Evolutionary conservation across 2,113 vertebrate species (phyloP).

Genomic region (Thryonomys swinderianus): DNA sequence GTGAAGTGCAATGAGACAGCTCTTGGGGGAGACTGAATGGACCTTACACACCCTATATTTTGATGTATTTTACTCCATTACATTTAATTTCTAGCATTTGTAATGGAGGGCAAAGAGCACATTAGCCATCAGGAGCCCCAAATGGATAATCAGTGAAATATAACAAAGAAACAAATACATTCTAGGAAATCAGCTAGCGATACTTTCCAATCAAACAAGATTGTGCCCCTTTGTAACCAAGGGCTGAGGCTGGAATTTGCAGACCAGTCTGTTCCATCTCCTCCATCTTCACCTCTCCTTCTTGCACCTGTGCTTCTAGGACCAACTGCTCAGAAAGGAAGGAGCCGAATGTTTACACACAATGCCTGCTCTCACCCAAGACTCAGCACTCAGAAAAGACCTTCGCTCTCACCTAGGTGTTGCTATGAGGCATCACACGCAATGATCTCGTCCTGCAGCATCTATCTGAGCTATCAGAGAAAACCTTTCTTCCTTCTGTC

Average conservation of each 20-base stretch:
- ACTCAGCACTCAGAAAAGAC: too few relatives aligned
- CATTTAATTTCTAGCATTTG: slow-evolving; percentile 80
- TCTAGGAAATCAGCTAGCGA: slow-evolving; percentile 79
- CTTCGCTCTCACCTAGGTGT: neutral
- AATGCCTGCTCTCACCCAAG: neutral
- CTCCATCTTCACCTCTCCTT: neutral
- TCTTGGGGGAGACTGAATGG: neutral
- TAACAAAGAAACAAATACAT: slow-evolving; percentile 65
- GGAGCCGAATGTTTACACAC: neutral
- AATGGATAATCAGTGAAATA: slow-evolving; percentile 82
- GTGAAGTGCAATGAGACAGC: neutral
- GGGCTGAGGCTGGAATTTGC: slow-evolving; percentile 69
- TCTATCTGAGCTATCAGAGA: neutral
- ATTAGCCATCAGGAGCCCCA: slow-evolving; percentile 82
- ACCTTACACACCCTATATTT: neutral
- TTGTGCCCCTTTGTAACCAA: neutral
- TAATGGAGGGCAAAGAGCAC: slow-evolving; percentile 85
- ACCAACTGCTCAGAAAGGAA: neutral
- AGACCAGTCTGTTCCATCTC: slow-evolving; percentile 75
- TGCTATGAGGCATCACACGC: too few relatives aligned
- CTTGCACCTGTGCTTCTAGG: neutral
- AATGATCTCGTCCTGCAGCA: neutral
- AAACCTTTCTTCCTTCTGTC: neutral
- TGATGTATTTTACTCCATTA: slow-evolving; percentile 7
- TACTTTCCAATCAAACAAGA: slow-evolving; percentile 79